Evolutionary conservation across 2,888 invertebrate genomes (phyloP).

Genomic region (Diplazon laetatorius): DNA sequence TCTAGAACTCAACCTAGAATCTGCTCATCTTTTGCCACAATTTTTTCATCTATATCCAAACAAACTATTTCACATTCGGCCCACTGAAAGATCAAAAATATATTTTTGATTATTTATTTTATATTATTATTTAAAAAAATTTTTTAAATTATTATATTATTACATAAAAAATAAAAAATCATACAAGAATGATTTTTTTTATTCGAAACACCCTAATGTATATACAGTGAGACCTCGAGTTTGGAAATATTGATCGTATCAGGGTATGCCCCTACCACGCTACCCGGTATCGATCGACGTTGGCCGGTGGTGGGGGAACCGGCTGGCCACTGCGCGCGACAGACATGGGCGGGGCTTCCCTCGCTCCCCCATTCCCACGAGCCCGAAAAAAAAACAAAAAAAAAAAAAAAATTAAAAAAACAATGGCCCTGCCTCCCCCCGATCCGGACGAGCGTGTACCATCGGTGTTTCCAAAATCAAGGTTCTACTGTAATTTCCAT

Average conservation of each 20-base stretch:
- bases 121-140: too few species aligned
- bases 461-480: constrained; percentile 6
- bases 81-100: too few species aligned
- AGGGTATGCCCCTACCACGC: not conserved
- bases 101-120: too few species aligned
- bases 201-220: too few species aligned
- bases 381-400: too few species aligned
- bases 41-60: too few species aligned
- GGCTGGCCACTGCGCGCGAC: not conserved
- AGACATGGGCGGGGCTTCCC: constrained; percentile 10
- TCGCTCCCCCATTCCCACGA: not conserved
- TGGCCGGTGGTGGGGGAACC: constrained; percentile 5
- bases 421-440: too few species aligned
- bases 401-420: too few species aligned
- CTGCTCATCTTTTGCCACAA: too few species aligned
- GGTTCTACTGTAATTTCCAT: constrained; percentile 19
- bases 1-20: too few species aligned
- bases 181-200: too few species aligned
- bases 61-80: too few species aligned
- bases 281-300: constrained; percentile 16
- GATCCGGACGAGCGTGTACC: not conserved
- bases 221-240: constrained; percentile 19
- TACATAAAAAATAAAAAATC: not conserved
- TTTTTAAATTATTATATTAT: not conserved
- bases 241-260: constrained; percentile 23